phyloP scores from a whole-genome alignment of 2,888 invertebrate species.

The Isotomurus palustris region DNA sequence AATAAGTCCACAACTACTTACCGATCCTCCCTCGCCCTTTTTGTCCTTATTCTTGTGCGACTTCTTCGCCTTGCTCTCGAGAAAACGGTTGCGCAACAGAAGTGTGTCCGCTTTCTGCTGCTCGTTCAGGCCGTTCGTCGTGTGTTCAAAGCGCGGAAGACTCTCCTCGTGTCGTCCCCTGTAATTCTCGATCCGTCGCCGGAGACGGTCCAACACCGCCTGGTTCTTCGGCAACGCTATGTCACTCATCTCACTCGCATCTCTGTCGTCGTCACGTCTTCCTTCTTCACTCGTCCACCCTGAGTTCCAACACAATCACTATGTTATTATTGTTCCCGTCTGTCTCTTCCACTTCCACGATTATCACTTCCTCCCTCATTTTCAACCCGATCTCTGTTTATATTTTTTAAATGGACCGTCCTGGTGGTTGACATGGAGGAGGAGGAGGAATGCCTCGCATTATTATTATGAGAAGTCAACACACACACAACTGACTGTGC shows the following conservation, averaged over 20 bases:
- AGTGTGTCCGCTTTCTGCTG: slow-evolving; percentile 86
- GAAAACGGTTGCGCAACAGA: slow-evolving; percentile 79
- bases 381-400: slow-evolving; percentile 19
- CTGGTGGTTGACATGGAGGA: no score
- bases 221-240: slow-evolving; percentile 53
- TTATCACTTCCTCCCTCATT: slow-evolving; percentile 15
- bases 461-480: no score
- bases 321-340: background rate
- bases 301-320: background rate
- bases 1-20: no score
- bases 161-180: slow-evolving; percentile 78
- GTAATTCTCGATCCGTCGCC: slow-evolving; percentile 80
- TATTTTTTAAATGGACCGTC: slow-evolving; percentile 5
- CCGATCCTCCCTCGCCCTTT: no score
- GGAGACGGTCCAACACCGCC: slow-evolving; percentile 77
- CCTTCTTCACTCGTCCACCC: background rate
- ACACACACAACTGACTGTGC: no score
- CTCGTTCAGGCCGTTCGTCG: slow-evolving; percentile 79
- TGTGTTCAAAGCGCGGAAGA: slow-evolving; percentile 81
- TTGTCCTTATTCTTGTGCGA: slow-evolving; percentile 72
- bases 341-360: background rate
- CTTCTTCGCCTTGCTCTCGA: slow-evolving; percentile 82
- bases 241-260: slow-evolving; percentile 51
- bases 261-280: background rate
- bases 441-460: no score